phyloP scores from a whole-genome alignment of 2,888 invertebrate genomes.

The Barypeithes pellucidus region DNA sequence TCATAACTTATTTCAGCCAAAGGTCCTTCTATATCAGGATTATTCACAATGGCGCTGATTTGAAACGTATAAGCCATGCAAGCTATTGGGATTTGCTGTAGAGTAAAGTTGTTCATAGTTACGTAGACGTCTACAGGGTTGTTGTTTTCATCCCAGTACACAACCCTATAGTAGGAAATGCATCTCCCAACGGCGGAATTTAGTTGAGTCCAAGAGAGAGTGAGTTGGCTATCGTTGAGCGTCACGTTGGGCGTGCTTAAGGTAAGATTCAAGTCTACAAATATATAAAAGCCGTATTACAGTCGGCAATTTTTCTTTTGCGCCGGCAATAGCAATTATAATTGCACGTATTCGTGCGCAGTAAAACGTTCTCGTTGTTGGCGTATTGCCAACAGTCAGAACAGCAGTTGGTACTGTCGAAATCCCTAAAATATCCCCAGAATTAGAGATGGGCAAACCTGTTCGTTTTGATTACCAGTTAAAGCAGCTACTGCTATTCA shows the following conservation, averaged over 20 bases:
- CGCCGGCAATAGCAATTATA: too few species aligned
- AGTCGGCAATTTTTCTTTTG: too few species aligned
- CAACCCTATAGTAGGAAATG: conserved; percentile 39
- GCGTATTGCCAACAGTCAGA: too few species aligned
- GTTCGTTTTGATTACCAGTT: too few species aligned
- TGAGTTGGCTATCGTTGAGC: background rate
- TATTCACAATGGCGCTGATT: conserved; percentile 40
- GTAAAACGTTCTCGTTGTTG: too few species aligned
- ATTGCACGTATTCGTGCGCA: too few species aligned
- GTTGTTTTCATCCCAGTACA: conserved; percentile 47
- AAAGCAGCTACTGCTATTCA: too few species aligned
- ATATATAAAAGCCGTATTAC: too few species aligned
- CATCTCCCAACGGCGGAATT: conserved; percentile 6
- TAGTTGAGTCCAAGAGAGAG: background rate
- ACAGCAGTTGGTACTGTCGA: too few species aligned
- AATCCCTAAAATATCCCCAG: too few species aligned
- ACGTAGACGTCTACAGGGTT: conserved; percentile 44
- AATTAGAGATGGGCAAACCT: too few species aligned
- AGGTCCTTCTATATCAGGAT: conserved; percentile 44
- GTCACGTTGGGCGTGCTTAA: background rate
- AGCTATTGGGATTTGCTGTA: conserved; percentile 15
- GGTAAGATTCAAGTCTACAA: conserved; percentile 19
- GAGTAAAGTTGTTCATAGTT: background rate
- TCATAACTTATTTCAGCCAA: conserved; percentile 3
- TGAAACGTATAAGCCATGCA: conserved; percentile 51